Conservation (phyloP, 2,797 vertebrate species). For the Squalus acanthias region DNA sequence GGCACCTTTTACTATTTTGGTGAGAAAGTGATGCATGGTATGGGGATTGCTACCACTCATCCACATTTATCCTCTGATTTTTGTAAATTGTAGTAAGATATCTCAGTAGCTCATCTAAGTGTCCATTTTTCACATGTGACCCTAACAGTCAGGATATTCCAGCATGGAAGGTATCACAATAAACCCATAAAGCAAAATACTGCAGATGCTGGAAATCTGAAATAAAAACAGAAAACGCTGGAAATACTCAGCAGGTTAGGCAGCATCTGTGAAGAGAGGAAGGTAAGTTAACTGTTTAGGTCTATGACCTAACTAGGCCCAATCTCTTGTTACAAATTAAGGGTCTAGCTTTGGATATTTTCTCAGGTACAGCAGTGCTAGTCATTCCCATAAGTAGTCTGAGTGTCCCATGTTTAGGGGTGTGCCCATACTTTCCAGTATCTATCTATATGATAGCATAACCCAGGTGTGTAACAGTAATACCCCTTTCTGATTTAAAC, state of each 20-base stretch:
- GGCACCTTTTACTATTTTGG: neutral
- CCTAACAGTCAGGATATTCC: neutral
- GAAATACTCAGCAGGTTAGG: neutral
- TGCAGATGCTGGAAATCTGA: neutral
- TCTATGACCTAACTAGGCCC: neutral
- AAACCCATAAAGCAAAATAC: neutral
- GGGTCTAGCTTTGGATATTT: neutral
- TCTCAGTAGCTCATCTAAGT: neutral
- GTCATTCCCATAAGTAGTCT: neutral
- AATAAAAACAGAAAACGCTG: neutral
- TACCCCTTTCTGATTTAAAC: neutral
- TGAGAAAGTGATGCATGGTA: neutral
- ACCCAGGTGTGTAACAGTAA: neutral
- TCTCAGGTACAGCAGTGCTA: neutral
- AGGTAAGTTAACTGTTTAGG: neutral
- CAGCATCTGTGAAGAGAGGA: neutral
- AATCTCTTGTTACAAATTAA: neutral
- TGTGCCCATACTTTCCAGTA: neutral
- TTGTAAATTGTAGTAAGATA: neutral
- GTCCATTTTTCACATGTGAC: neutral
- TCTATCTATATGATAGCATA: neutral
- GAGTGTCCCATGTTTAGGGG: neutral
- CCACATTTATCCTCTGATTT: neutral
- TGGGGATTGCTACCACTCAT: too few species aligned
- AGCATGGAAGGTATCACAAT: neutral